phyloP scores from a whole-genome alignment of 1,140 invertebrate species.

The Euwallacea fornicatus region DNA sequence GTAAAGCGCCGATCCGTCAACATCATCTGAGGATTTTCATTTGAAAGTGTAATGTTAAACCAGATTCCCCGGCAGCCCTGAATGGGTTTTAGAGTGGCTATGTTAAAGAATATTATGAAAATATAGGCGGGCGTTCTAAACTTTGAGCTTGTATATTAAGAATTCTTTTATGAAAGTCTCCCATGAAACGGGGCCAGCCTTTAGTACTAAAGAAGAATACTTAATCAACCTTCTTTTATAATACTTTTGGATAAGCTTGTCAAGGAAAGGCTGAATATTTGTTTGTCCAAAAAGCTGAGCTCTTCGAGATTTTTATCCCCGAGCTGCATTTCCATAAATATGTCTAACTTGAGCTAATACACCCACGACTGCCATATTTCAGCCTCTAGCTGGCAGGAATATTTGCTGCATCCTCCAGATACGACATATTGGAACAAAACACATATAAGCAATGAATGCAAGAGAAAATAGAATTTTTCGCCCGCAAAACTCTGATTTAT shows the following conservation, averaged over 20 bases:
- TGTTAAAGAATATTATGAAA: conserved; percentile 26
- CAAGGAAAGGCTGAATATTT: no score
- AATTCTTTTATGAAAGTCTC: conserved; percentile 1
- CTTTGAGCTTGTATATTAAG: conserved; percentile 11
- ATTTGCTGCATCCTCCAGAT: conserved; percentile 22
- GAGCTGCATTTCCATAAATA: conserved; percentile 12
- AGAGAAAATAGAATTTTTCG: conserved; percentile 21
- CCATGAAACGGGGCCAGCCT: neutral
- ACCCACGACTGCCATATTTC: conserved; percentile 5
- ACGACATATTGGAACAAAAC: conserved; percentile 26
- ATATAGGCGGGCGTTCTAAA: conserved; percentile 13
- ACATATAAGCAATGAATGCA: conserved; percentile 17
- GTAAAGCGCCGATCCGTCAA: conserved; percentile 29
- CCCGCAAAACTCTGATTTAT: conserved; percentile 30
- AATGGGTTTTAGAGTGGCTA: conserved; percentile 27
- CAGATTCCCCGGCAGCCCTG: conserved; percentile 12
- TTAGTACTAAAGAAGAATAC: no score
- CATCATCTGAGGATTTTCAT: conserved; percentile 28
- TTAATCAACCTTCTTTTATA: no score
- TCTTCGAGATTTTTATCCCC: neutral
- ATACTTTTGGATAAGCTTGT: no score
- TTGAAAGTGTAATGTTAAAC: conserved; percentile 30
- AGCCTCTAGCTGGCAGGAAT: conserved; percentile 2
- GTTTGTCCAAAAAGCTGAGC: no score
- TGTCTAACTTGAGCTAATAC: neutral